phyloP scores from a whole-genome alignment of 1,140 invertebrate genomes.

The Rhyzopertha dominica region DNA sequence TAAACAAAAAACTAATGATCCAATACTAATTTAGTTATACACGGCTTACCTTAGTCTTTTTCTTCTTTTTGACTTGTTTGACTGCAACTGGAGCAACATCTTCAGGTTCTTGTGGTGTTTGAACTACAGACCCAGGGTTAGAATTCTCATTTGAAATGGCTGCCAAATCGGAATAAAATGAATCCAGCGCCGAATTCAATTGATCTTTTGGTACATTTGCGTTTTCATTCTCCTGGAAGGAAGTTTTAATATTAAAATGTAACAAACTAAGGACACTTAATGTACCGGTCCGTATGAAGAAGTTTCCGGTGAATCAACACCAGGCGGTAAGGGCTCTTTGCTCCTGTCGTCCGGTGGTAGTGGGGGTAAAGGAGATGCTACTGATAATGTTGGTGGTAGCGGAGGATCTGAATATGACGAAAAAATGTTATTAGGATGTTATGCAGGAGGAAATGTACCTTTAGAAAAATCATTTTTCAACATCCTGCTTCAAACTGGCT shows the following conservation, averaged over 20 bases:
- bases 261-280: constrained; percentile 44
- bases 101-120: constrained; percentile 29
- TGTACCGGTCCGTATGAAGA: constrained; percentile 34
- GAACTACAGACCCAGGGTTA: too few species aligned
- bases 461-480: too few species aligned
- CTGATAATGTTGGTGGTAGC: constrained; percentile 22
- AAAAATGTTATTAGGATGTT: not conserved
- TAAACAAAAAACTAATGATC: constrained; percentile 32
- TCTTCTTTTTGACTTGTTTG: constrained; percentile 48
- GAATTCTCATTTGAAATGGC: constrained; percentile 46
- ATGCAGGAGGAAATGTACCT: not conserved
- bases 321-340: constrained; percentile 49
- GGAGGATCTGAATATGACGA: constrained; percentile 27
- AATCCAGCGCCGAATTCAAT: constrained; percentile 50
- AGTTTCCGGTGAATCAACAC: constrained; percentile 49
- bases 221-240: constrained; percentile 40
- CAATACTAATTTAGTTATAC: constrained; percentile 4
- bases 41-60: constrained; percentile 46
- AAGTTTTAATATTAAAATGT: constrained; percentile 31
- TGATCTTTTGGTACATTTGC: constrained; percentile 41
- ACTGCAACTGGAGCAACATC: constrained; percentile 18
- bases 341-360: constrained; percentile 17
- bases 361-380: constrained; percentile 18
- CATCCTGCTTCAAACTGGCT: too few species aligned
- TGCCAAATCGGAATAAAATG: constrained; percentile 59